Base-by-base conservation (phyloP, 1,140 invertebrate species). In the Propsilocerus akamusi region DNA sequence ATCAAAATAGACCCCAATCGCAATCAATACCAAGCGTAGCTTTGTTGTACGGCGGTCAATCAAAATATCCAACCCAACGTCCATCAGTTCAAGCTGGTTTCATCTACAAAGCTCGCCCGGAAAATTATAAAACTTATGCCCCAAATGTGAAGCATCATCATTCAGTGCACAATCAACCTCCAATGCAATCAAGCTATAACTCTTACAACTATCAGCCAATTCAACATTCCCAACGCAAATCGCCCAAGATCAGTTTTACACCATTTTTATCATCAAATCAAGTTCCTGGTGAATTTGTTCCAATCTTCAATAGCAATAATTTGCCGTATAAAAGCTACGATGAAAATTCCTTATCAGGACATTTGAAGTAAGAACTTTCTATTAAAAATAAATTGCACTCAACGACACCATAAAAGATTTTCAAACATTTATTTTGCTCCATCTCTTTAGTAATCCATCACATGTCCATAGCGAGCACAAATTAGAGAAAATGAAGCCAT, bases 201-300 rank as follows among this genome's bases (percentile, higher is more conserved):
- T 8, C 8, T 24, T 7, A 24, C 20, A 48, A 24, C 20, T 17
- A 48, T 7, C 47, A 7, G 25, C 47, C 6, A 26, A 11, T 7
- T 11, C 7, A 8, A 6, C 6, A 10, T 48, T 12, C 7, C 7
- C 7, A 30, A 6, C 17, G 17, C 24, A 2, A 25, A 56, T 47
- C 56, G 56, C 23, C 59, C 59, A 57, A 63, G 62, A 63, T 54
- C 60, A 61, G 60, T 61, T 59, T 60, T 59, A 62, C 63, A 52
- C 63, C 63, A 56, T 64, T 64, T 58, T 60, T 58, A 56, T 52
- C 63, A 48, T 56, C 59, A 50, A 66, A 64, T 54, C 61, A 61
- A 52, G 53, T 65, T 53, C 63, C 63, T 37, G 63, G 63, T 55
- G 58, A 62, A 54, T 65, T 65, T 56, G 54, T 57, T 55, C 65